Conservation (phyloP, 1,140 invertebrate genomes). For the Calosoma granatense region DNA sequence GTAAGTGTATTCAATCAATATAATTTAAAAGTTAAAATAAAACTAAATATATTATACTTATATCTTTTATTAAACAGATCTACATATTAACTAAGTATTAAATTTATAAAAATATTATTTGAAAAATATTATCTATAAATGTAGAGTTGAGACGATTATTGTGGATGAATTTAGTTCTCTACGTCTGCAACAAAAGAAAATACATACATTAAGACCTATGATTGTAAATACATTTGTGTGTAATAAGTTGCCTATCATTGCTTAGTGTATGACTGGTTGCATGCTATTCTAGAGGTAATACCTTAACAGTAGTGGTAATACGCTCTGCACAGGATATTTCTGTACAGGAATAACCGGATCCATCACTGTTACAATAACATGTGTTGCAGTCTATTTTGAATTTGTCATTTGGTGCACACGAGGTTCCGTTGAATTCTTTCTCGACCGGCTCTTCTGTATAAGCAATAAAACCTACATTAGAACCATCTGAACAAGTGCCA, state of each 20-base stretch:
- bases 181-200: background rate
- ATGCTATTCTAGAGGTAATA: too few relatives aligned
- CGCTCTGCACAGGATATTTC: conserved; percentile 15
- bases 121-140: background rate
- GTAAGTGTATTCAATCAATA: too few relatives aligned
- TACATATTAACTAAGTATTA: too few relatives aligned
- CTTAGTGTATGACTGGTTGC: too few relatives aligned
- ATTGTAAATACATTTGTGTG: too few relatives aligned
- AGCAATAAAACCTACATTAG: background rate
- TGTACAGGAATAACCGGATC: conserved; percentile 37
- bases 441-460: conserved; percentile 18
- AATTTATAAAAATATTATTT: background rate
- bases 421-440: conserved; percentile 20
- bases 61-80: too few relatives aligned
- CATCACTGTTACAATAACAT: conserved; percentile 40
- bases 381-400: conserved; percentile 42
- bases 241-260: too few relatives aligned
- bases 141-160: too few relatives aligned
- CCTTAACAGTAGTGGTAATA: background rate
- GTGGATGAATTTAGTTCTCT: background rate
- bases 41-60: too few relatives aligned
- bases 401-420: conserved; percentile 36
- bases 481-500: background rate
- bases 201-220: too few relatives aligned
- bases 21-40: too few relatives aligned